Evolutionary conservation across 1,140 invertebrate genomes (phyloP), one percentile per base, ranked within the genome.

Genomic region (Geopemphigus sp.): DNA sequence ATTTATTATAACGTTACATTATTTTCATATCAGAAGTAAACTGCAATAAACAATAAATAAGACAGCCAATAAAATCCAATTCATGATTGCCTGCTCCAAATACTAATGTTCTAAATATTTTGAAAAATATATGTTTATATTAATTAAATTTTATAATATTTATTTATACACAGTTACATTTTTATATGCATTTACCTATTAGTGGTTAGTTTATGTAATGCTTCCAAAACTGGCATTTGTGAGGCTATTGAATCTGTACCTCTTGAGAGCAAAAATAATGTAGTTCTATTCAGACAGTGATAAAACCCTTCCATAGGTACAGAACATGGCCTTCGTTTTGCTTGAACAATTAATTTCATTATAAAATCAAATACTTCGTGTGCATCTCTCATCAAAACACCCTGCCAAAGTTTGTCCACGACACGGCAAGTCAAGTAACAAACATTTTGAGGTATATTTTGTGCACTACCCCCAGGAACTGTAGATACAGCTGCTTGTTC

Each of bases 371-470:
- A 96, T 0, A 98, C 93, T 85, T 98, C 95, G 84, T 97, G 95
- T 0, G 95, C 92, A 86, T 98, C 94, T 85, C 94, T 92, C 0
- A 90, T 91, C 63, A 96, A 87, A 66, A 92, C 90, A 15, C 89
- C 95, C 87, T 98, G 95, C 97, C 97, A 99, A 64, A 99, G 87
- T 87, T 98, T 98, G 84, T 99, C 97, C 5, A 99, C 96, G 56
- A 98, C 90, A 82, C 97, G 88, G 0, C 94, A 93, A 0, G 94
- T 92, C 80, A 98, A 89, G 84, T 98, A 97, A 84, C 96, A 97
- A 0, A 98, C 94, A 87, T 97, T 98, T 12, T 89, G 90, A 0
- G 94, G 91, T 80, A 96, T 92, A 84, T 95, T 92, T 61, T 93
- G 91, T 15, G 90, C 90, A 81, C 92, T 93, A 0, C 93, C 89